These are phyloP conservation scores for Gortyna flavago DNA, from an alignment of 2,888 invertebrate genomes.

Conservation along the genomic window DNA sequence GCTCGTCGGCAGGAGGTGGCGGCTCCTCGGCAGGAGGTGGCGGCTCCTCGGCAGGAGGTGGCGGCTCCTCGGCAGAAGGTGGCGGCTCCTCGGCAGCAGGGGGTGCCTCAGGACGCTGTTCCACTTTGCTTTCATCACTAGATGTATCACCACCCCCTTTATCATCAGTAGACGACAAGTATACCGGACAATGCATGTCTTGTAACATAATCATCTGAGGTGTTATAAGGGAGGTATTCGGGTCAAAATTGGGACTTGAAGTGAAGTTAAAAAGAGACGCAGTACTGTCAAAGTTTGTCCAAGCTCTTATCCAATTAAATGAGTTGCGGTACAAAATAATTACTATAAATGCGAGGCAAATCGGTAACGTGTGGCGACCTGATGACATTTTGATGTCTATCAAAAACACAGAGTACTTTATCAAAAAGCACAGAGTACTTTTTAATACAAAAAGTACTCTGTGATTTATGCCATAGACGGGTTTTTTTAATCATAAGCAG, in stretches of 20 bases:
- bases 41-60: conserved; percentile 4
- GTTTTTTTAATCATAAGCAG: background rate
- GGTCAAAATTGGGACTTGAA: background rate
- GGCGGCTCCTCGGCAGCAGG: background rate
- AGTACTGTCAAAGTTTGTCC: conserved; percentile 13
- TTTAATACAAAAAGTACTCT: too few species aligned
- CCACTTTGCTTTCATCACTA: conserved; percentile 10
- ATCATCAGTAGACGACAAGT: background rate
- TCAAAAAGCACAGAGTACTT: too few species aligned
- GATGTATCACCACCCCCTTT: conserved; percentile 19
- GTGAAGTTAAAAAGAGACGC: conserved; percentile 6
- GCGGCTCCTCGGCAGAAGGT: conserved; percentile 1
- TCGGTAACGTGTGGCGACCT: conserved; percentile 2
- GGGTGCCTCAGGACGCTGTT: conserved; percentile 7
- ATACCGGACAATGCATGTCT: background rate
- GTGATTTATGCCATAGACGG: background rate
- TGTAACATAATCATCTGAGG: conserved; percentile 5
- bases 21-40: conserved; percentile 7
- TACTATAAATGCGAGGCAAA: conserved; percentile 26
- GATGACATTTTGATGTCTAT: conserved; percentile 51
- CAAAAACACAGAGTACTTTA: too few species aligned
- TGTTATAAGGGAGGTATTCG: background rate
- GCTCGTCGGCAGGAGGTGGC: conserved; percentile 6
- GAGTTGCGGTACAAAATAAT: conserved; percentile 44
- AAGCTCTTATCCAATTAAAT: conserved; percentile 36